These are phyloP conservation scores for Polyommatus iphigenia DNA, from an alignment of 2,888 invertebrate genomes.

Conservation along the genomic window DNA sequence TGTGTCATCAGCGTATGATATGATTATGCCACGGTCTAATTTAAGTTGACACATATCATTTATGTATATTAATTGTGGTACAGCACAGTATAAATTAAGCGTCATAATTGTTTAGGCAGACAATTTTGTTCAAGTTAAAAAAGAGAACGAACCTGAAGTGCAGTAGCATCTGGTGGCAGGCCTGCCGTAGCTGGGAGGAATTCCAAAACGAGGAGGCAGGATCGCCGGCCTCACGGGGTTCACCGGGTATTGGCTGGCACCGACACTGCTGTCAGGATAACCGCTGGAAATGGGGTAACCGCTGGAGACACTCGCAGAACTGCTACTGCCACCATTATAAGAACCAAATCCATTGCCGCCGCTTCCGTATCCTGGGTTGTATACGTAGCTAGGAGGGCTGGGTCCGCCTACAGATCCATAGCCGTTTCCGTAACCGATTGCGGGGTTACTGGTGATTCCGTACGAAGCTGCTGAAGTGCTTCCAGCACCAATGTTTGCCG, in stretches of 20 bases:
- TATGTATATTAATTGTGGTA: no score
- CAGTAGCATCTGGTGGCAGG: neutral
- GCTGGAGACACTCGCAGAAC: neutral
- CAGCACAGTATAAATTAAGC: no score
- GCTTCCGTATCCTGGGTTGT: neutral
- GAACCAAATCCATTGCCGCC: neutral
- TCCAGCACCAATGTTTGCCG: neutral
- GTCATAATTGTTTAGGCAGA: neutral
- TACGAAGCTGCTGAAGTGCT: neutral
- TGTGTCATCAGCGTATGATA: no score
- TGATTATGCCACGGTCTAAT: no score
- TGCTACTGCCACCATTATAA: neutral
- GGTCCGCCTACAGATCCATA: neutral
- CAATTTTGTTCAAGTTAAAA: neutral
- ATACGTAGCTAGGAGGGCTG: neutral
- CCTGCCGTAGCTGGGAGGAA: neutral
- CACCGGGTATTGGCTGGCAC: neutral
- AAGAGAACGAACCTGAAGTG: neutral
- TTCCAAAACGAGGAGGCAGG: neutral
- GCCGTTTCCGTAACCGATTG: neutral
- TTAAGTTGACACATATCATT: no score
- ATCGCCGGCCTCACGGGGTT: neutral
- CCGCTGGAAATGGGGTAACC: neutral
- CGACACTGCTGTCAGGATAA: neutral
- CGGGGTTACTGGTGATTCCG: neutral